Conservation (phyloP, 2,113 vertebrate species). For the Gymnocephalus cernua region DNA sequence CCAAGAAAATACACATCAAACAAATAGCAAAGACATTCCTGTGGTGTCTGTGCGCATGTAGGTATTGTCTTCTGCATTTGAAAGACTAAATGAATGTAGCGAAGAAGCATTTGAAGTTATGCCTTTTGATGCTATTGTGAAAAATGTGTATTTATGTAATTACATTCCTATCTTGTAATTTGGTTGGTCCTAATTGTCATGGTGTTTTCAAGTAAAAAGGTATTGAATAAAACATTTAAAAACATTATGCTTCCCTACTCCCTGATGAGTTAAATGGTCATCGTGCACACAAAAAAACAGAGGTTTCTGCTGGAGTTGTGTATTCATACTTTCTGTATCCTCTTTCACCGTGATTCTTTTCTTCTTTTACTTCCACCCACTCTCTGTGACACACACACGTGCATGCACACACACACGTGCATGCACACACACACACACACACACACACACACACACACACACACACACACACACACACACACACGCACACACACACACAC, state of each 20-base stretch:
- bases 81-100: neutral
- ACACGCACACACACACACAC: constrained; percentile 22
- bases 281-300: neutral
- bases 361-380: constrained; percentile 51
- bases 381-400: neutral
- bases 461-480: constrained; percentile 24
- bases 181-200: neutral
- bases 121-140: neutral
- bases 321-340: constrained; percentile 50
- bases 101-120: neutral
- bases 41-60: neutral
- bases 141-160: neutral
- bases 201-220: neutral
- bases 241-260: neutral
- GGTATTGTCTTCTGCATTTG: neutral
- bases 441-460: constrained; percentile 13
- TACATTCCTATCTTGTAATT: neutral
- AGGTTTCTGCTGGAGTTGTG: constrained; percentile 16
- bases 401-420: neutral
- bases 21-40: neutral
- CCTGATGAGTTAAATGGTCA: constrained; percentile 24
- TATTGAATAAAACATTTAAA: constrained; percentile 2
- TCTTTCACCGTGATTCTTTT: constrained; percentile 51
- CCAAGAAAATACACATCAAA: constrained; percentile 10
- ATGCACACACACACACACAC: constrained; percentile 24